A percentile compares a stretch with the other conserved stretches of the same genome.
Evolutionary conservation across 2,113 vertebrate genomes (phyloP).

Genomic region (Gasterosteus aculeatus): DNA sequence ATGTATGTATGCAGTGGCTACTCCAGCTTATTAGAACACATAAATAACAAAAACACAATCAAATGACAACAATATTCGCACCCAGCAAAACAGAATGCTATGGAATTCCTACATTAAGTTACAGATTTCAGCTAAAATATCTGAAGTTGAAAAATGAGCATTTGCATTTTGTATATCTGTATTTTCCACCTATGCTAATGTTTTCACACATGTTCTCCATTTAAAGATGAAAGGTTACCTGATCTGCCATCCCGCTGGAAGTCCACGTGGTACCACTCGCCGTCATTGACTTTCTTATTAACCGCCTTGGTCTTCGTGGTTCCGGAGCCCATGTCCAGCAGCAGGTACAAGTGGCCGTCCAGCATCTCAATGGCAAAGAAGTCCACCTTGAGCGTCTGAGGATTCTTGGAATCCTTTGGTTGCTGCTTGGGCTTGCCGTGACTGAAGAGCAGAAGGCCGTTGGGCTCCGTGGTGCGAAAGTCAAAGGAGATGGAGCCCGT

Average conservation of each 20-base stretch:
- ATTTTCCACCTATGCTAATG: neutral
- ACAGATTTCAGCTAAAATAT: neutral
- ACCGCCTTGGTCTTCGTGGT: slow-evolving; percentile 95
- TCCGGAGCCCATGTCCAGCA: slow-evolving; percentile 98
- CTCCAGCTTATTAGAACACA: neutral
- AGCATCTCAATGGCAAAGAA: slow-evolving; percentile 99
- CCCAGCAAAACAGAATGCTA: neutral
- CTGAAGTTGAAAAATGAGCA: neutral
- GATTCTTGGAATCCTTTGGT: slow-evolving; percentile 92
- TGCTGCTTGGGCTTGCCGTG: slow-evolving; percentile 94
- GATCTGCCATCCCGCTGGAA: slow-evolving; percentile 96
- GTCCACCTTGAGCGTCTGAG: slow-evolving; percentile 93
- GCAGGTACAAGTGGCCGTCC: slow-evolving; percentile 94
- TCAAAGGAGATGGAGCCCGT: slow-evolving; percentile 98
- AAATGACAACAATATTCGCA: neutral
- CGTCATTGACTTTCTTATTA: slow-evolving; percentile 97
- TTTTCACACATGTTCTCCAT: neutral
- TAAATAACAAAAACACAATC: neutral
- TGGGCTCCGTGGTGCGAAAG: slow-evolving; percentile 97
- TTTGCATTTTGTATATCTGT: neutral
- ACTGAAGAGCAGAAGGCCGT: slow-evolving; percentile 96
- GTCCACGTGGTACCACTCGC: slow-evolving; percentile 99
- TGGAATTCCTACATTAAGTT: neutral
- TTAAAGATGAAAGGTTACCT: slow-evolving; percentile 79
- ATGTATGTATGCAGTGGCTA: neutral